phyloP scores from a whole-genome alignment of 2,113 vertebrate species.

The Neogale vison region DNA sequence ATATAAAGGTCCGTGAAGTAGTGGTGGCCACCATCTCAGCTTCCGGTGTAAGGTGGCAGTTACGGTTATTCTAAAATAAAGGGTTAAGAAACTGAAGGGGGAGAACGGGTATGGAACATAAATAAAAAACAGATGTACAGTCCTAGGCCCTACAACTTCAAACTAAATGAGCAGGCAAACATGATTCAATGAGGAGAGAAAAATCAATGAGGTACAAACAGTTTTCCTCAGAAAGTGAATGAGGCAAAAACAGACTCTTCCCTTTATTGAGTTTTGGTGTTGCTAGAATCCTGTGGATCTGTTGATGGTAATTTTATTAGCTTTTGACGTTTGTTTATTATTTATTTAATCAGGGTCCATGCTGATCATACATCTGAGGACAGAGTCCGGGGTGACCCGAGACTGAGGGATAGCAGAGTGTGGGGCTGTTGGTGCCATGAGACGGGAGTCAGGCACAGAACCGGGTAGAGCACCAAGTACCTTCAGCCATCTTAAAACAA shows the following conservation, averaged over 20 bases:
- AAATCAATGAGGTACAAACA: neutral
- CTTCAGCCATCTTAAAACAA: neutral
- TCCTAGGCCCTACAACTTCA: neutral
- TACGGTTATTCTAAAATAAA: neutral
- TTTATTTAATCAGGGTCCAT: neutral
- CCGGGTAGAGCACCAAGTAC: too few species aligned
- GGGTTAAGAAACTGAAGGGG: neutral
- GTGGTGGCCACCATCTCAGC: neutral
- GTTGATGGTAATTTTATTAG: slow-evolving; percentile 11
- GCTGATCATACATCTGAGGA: neutral
- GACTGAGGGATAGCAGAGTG: too few species aligned
- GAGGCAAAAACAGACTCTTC: neutral
- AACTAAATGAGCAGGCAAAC: slow-evolving; percentile 36
- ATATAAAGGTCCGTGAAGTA: neutral
- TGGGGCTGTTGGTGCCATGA: neutral
- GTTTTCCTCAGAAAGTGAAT: slow-evolving; percentile 12
- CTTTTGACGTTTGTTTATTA: neutral
- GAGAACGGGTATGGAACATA: neutral
- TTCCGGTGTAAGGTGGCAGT: neutral
- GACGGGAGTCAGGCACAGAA: neutral
- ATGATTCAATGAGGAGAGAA: neutral
- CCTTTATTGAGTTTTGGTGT: neutral
- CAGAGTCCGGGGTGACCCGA: neutral
- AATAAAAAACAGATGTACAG: neutral
- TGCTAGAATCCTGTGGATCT: neutral